Evolutionary conservation across 2,888 invertebrate species (phyloP).

Genomic region (Anarsia innoxiella): DNA sequence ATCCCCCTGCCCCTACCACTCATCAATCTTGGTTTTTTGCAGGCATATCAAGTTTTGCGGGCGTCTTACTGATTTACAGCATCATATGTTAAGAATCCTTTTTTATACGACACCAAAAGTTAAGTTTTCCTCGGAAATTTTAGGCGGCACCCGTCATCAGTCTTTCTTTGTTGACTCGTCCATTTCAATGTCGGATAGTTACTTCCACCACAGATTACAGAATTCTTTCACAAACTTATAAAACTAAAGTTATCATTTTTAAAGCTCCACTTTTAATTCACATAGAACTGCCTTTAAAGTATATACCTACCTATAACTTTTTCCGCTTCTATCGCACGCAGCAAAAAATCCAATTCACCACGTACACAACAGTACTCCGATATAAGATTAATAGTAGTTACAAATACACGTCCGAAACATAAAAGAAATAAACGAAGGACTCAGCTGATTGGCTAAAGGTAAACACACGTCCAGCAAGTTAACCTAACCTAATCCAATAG

Average conservation of each 20-base stretch:
- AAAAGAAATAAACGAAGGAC: neutral
- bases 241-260: too few species aligned
- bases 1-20: conserved; percentile 9
- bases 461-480: conserved; percentile 1
- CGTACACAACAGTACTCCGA: too few species aligned
- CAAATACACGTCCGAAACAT: neutral
- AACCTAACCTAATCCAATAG: neutral
- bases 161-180: conserved; percentile 12
- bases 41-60: conserved; percentile 32
- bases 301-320: too few species aligned
- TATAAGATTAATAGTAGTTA: too few species aligned
- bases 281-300: too few species aligned
- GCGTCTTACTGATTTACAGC: conserved; percentile 28
- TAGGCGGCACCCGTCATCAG: conserved; percentile 11
- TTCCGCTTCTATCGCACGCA: too few species aligned
- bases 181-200: conserved; percentile 4
- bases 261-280: too few species aligned
- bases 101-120: conserved; percentile 25
- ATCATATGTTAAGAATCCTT: conserved; percentile 26
- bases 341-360: too few species aligned
- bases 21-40: conserved; percentile 42
- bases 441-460: neutral
- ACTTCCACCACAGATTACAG: too few species aligned
- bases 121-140: conserved; percentile 14
- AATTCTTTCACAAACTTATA: too few species aligned